A percentile compares a stretch with the other conserved stretches of the same genome.
These are phyloP conservation scores for Alosa sapidissima DNA, from an alignment of 2,797 vertebrate species.

Conservation along the genomic window DNA sequence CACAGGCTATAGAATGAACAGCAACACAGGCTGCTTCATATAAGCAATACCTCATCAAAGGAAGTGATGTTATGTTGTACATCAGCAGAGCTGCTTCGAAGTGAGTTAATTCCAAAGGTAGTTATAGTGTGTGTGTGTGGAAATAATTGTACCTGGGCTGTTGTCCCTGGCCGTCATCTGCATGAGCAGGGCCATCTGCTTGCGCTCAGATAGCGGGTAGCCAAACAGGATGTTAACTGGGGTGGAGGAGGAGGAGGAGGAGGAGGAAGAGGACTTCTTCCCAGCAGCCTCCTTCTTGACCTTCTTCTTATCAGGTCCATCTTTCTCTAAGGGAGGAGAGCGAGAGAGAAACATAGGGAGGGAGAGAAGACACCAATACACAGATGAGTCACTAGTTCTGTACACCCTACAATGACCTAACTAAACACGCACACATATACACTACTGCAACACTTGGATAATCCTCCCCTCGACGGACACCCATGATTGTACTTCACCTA, in stretches of 20 bases:
- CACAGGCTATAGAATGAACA: not conserved
- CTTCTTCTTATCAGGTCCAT: conserved; percentile 97
- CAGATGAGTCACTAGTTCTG: not conserved
- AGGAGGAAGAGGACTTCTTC: conserved; percentile 78
- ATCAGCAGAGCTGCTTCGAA: not conserved
- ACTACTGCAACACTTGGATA: not conserved
- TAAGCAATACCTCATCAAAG: not conserved
- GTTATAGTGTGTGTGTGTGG: not conserved
- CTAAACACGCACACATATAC: not conserved
- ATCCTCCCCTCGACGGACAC: not conserved
- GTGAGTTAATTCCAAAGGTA: not conserved
- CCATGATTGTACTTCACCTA: not conserved
- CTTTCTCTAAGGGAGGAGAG: conserved; percentile 82
- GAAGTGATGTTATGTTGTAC: not conserved
- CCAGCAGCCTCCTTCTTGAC: conserved; percentile 90
- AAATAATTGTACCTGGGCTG: conserved; percentile 87
- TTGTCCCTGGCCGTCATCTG: conserved; percentile 98
- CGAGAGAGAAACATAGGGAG: not conserved
- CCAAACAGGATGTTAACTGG: conserved; percentile 95
- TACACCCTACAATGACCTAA: not conserved
- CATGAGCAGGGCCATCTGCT: conserved; percentile 99
- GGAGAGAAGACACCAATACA: not conserved
- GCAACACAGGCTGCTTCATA: not conserved
- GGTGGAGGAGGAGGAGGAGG: conserved; percentile 54
- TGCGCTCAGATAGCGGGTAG: conserved; percentile 96